Conservation (phyloP, 2,888 invertebrate genomes). For the Leuctra nigra region DNA sequence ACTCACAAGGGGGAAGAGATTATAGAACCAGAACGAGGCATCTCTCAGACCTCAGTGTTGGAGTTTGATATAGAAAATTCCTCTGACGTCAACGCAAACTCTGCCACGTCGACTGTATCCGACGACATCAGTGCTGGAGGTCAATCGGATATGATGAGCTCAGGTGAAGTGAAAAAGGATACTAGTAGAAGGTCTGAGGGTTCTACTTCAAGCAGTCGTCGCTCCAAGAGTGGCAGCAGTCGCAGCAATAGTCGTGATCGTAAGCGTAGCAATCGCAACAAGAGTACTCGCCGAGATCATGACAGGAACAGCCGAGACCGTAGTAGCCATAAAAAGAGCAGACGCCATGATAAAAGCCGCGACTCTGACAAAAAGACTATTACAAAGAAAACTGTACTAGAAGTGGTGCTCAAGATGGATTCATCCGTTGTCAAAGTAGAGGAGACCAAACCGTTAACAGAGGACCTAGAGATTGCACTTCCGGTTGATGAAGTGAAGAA, state of each 20-base stretch:
- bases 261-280: neutral
- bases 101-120: slow-evolving; percentile 1
- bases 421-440: too few relatives aligned
- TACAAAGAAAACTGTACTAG: too few relatives aligned
- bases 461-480: too few relatives aligned
- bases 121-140: neutral
- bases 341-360: neutral
- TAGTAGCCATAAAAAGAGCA: slow-evolving; percentile 2
- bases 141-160: neutral
- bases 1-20: slow-evolving; percentile 83
- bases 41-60: too few relatives aligned
- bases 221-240: neutral
- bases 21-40: too few relatives aligned
- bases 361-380: too few relatives aligned
- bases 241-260: too few relatives aligned
- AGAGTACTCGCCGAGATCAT: neutral
- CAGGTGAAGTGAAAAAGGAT: neutral
- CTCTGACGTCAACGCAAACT: neutral
- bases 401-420: too few relatives aligned
- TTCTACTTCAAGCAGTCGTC: neutral
- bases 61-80: neutral
- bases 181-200: neutral
- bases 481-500: neutral
- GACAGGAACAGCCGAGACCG: slow-evolving; percentile 36
- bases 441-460: too few relatives aligned